Percentiles rank a stretch among this genome's conserved stretches.
Evolutionary conservation across 2,888 invertebrate genomes (phyloP).

Genomic region (Cybosia mesomella): DNA sequence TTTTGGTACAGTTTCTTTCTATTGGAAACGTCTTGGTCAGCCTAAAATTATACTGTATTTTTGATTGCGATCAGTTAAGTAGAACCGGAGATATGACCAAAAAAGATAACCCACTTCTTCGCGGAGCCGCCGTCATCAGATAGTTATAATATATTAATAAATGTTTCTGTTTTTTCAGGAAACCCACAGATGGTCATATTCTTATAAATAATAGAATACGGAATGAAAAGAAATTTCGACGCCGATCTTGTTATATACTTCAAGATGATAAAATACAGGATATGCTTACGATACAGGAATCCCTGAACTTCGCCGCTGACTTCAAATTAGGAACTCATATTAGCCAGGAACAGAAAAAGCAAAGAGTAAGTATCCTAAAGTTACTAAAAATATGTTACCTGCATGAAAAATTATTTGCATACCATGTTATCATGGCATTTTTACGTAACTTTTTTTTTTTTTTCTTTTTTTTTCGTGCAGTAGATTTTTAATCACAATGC

Average conservation of each 20-base stretch:
- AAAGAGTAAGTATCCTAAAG: slow-evolving; percentile 84
- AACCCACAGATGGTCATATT: slow-evolving; percentile 88
- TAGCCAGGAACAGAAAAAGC: slow-evolving; percentile 87
- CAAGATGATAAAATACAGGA: slow-evolving; percentile 95
- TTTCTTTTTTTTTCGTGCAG: too few species aligned
- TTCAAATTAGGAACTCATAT: slow-evolving; percentile 92
- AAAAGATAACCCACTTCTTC: too few species aligned
- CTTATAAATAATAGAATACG: slow-evolving; percentile 90
- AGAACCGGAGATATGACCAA: too few species aligned
- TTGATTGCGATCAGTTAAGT: too few species aligned
- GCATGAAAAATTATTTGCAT: too few species aligned
- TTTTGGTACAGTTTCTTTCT: too few species aligned
- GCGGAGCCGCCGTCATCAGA: too few species aligned
- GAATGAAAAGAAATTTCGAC: slow-evolving; percentile 89
- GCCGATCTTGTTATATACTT: slow-evolving; percentile 95
- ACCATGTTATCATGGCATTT: background rate
- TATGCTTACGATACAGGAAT: slow-evolving; percentile 94
- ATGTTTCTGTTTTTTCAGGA: slow-evolving; percentile 58
- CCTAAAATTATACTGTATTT: too few species aligned
- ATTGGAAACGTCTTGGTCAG: too few species aligned
- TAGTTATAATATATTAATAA: background rate
- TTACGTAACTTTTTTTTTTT: too few species aligned
- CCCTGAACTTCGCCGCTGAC: slow-evolving; percentile 94
- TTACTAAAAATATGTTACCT: background rate
- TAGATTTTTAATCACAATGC: too few species aligned